phyloP scores from a whole-genome alignment of 2,113 vertebrate genomes.

The Malurus melanocephalus region DNA sequence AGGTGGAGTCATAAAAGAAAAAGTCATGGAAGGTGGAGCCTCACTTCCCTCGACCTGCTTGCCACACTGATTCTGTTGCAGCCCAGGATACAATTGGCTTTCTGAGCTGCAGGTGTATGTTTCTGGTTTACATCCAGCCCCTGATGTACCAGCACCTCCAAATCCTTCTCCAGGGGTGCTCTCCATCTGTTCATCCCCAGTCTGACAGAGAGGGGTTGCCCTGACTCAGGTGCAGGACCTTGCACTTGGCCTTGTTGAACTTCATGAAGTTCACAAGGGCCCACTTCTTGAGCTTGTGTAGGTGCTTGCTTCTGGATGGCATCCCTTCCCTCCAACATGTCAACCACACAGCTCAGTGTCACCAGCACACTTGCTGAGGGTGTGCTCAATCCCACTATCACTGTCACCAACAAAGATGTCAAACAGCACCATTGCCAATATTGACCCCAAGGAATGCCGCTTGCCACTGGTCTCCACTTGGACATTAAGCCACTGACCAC shows the following conservation, averaged over 20 bases:
- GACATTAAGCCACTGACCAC: background rate
- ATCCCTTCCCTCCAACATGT: no score
- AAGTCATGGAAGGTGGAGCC: background rate
- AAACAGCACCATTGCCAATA: background rate
- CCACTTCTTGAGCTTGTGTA: background rate
- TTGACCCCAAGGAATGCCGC: background rate
- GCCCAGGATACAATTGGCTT: background rate
- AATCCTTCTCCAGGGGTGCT: background rate
- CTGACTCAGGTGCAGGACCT: background rate
- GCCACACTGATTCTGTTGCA: background rate
- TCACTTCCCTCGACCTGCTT: background rate
- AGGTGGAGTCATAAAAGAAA: background rate
- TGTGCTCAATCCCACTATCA: rapidly evolving
- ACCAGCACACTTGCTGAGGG: background rate
- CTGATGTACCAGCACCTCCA: background rate
- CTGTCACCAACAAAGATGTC: background rate
- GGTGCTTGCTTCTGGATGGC: background rate
- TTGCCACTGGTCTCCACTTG: background rate
- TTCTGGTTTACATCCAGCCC: no score
- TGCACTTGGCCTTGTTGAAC: background rate
- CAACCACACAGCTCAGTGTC: background rate
- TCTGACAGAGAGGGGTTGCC: background rate
- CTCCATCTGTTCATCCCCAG: background rate
- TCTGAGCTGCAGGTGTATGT: background rate
- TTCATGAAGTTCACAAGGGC: background rate